Conservation (phyloP, 2,113 vertebrate genomes). For the Cyanistes caeruleus region DNA sequence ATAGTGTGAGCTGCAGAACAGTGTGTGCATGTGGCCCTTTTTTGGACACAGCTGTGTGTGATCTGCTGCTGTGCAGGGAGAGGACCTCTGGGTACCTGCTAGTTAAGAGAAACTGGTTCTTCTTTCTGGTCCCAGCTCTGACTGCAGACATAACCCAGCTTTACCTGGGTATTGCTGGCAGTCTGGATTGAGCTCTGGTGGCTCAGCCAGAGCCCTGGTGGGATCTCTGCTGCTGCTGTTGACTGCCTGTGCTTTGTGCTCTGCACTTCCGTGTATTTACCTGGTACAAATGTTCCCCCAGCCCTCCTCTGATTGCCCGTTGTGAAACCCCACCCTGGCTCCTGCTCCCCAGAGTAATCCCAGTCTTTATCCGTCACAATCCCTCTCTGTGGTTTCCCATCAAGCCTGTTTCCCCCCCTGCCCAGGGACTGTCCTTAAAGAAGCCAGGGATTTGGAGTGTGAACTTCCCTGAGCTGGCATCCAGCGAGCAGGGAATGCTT, state of each 20-base stretch:
- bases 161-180: neutral
- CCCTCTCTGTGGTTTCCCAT: neutral
- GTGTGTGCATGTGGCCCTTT: rapidly evolving
- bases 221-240: neutral
- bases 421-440: neutral
- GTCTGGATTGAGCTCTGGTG: neutral
- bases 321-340: neutral
- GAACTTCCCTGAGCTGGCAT: neutral
- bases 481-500: neutral
- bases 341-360: neutral
- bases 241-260: neutral
- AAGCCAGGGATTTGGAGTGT: neutral
- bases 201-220: neutral
- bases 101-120: neutral
- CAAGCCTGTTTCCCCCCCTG: neutral
- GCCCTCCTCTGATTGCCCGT: rapidly evolving
- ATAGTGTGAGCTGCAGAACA: neutral
- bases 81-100: neutral
- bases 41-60: neutral
- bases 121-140: neutral
- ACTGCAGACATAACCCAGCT: neutral
- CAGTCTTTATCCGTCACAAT: neutral
- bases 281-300: neutral
- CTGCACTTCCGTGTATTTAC: rapidly evolving
- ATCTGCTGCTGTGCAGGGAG: neutral